Evolutionary conservation across 1,140 invertebrate species (phyloP), one percentile per base, ranked within the genome.

Genomic region (Drosophila novamexicana): DNA sequence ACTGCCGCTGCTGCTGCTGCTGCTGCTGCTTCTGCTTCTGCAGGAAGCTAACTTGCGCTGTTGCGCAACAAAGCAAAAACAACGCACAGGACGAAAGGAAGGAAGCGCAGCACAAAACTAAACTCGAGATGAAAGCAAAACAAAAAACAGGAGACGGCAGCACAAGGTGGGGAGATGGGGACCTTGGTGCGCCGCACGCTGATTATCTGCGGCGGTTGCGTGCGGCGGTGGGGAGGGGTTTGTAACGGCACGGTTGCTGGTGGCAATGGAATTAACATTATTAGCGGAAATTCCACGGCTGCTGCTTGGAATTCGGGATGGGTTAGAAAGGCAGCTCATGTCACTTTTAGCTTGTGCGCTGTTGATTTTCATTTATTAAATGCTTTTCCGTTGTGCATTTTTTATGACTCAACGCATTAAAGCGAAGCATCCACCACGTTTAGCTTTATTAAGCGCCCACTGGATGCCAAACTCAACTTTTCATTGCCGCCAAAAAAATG

Each of bases 261-360:
- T 88, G 79, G 84, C 84, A 83, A 89, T 89, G 80, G 80, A 89
- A 88, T 89, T 88, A 88, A 89, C 84, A 89, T 88, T 89, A 88
- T 88, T 88, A 88, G 84, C 80, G 84, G 77, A 88, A 88, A 80
- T 77, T 88, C 84, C 78, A 52, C 49, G 18, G n/a, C 67, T 71
- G 54, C 37, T 44, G 56, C 53, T 36, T 2, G 57, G 50, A 10
- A 22, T 3, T 16, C 9, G 18, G 36, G 14, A 1, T 14, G 3
- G n/a, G 9, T 7, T 29, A 36, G 50, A 16, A 8, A 12, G 42
- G 32, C 52, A 44, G 32, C 40, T 40, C 50, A 63, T 88, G 74
- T 67, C 65, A 67, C 62, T 80, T 58, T 88, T 79, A 77, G 74
- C 54, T 88, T 75, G 74, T 49, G 61, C 58, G 57, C 62, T 82